Percentiles rank a stretch among this genome's conserved stretches.
Conservation (phyloP, 2,797 vertebrate species). For the Tenualosa thibaudeaui region DNA sequence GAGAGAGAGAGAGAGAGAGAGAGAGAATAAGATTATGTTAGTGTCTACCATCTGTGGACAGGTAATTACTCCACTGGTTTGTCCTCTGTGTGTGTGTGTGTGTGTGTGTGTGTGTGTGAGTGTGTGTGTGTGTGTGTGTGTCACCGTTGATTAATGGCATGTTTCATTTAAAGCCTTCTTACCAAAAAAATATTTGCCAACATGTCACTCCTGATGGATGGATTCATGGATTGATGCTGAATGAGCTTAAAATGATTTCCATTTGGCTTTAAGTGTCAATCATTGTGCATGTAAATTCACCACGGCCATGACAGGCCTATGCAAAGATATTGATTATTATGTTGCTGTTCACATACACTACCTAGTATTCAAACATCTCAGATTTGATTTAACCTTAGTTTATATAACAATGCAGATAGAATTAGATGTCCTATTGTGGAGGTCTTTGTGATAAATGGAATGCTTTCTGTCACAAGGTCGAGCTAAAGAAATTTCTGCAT, state of each 20-base stretch:
- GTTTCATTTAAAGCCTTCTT: slow-evolving; percentile 39
- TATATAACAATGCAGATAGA: background rate
- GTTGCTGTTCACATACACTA: background rate
- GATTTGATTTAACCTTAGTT: background rate
- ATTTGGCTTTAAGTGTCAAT: background rate
- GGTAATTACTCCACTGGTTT: slow-evolving; percentile 30
- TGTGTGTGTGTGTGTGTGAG: too few species aligned
- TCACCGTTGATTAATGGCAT: slow-evolving; percentile 34
- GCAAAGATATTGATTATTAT: background rate
- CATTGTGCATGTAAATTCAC: background rate
- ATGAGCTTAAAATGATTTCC: background rate
- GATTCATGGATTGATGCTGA: slow-evolving; percentile 33
- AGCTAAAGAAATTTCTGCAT: slow-evolving; percentile 12
- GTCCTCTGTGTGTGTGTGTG: slow-evolving; percentile 10
- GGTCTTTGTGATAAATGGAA: background rate
- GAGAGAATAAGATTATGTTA: background rate
- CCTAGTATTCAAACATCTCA: background rate
- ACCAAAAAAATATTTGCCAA: slow-evolving; percentile 33
- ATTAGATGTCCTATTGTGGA: background rate
- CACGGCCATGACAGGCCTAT: background rate
- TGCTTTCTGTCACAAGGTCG: slow-evolving; percentile 37
- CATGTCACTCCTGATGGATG: slow-evolving; percentile 33
- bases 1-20: background rate
- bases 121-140: too few species aligned
- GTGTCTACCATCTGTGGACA: background rate